Percentiles rank a stretch among this genome's conserved stretches.
Evolutionary conservation across 2,888 invertebrate species (phyloP).

Genomic region (Pachymerium ferrugineum): DNA sequence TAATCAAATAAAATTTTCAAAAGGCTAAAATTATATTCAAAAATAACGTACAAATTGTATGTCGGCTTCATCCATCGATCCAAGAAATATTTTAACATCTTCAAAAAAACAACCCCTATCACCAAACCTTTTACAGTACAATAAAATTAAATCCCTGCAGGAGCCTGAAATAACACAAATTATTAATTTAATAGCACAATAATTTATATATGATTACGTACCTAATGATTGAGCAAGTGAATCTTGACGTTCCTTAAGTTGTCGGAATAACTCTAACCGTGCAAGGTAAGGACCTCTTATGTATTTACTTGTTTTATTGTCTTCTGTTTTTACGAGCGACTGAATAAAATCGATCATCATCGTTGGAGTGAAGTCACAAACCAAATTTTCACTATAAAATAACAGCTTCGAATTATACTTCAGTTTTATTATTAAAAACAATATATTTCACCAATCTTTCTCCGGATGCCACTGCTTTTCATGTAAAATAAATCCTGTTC

Average conservation of each 20-base stretch:
- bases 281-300: conserved; percentile 79
- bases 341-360: conserved; percentile 44
- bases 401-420: not conserved
- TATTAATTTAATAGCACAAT: too few species aligned
- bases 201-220: conserved; percentile 27
- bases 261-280: conserved; percentile 58
- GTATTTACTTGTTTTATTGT: conserved; percentile 36
- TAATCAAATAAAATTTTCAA: not conserved
- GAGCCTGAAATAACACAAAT: conserved; percentile 43
- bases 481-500: conserved; percentile 62
- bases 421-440: not conserved
- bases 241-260: conserved; percentile 39
- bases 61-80: conserved; percentile 58
- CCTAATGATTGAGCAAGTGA: conserved; percentile 34
- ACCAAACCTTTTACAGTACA: conserved; percentile 76
- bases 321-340: conserved; percentile 40
- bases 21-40: not conserved
- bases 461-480: conserved; percentile 42
- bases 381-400: not conserved
- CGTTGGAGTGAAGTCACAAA: conserved; percentile 42
- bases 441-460: conserved; percentile 41
- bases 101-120: conserved; percentile 79
- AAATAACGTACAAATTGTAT: conserved; percentile 39
- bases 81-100: conserved; percentile 71
- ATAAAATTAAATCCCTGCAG: conserved; percentile 54